Conservation (phyloP, 1,140 invertebrate genomes). For the Linepithema humile region DNA sequence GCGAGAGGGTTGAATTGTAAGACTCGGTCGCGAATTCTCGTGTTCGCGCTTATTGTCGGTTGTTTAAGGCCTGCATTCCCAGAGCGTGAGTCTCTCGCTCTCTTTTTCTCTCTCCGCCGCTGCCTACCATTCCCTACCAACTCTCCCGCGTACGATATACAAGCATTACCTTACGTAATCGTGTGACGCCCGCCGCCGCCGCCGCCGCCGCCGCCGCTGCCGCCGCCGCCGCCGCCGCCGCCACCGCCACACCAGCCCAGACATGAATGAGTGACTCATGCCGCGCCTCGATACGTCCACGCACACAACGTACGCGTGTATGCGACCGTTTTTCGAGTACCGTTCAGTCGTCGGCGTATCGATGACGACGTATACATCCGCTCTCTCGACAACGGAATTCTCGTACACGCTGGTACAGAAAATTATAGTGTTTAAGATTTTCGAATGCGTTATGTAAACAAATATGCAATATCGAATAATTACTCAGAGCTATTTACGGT, state of each 20-base stretch:
- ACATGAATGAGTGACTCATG: conserved; percentile 76
- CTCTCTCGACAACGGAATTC: not conserved
- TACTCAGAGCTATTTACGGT: not conserved
- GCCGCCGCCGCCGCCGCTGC: no score
- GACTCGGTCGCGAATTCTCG: conserved; percentile 34
- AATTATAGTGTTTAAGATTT: not conserved
- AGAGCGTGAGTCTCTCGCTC: conserved; percentile 36
- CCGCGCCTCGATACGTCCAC: conserved; percentile 43
- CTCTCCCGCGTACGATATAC: conserved; percentile 37
- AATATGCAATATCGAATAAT: conserved; percentile 2
- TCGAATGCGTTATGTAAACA: conserved; percentile 17
- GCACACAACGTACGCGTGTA: conserved; percentile 40
- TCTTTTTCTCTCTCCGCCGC: conserved; percentile 37
- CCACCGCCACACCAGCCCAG: conserved; percentile 34
- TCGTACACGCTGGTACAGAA: not conserved
- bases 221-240: conserved; percentile 50
- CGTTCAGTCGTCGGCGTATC: conserved; percentile 19
- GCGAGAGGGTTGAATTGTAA: conserved; percentile 38
- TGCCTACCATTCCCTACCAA: conserved; percentile 19
- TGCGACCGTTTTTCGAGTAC: conserved; percentile 47
- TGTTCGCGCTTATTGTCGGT: conserved; percentile 63
- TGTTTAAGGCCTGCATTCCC: conserved; percentile 65
- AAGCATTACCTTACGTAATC: conserved; percentile 67
- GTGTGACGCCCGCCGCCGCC: conserved; percentile 66
- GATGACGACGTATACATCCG: not conserved